Percentiles rank a stretch among this genome's conserved stretches.
These are phyloP conservation scores for Phocoena sinus DNA, from an alignment of 2,113 vertebrate genomes.

Conservation along the genomic window DNA sequence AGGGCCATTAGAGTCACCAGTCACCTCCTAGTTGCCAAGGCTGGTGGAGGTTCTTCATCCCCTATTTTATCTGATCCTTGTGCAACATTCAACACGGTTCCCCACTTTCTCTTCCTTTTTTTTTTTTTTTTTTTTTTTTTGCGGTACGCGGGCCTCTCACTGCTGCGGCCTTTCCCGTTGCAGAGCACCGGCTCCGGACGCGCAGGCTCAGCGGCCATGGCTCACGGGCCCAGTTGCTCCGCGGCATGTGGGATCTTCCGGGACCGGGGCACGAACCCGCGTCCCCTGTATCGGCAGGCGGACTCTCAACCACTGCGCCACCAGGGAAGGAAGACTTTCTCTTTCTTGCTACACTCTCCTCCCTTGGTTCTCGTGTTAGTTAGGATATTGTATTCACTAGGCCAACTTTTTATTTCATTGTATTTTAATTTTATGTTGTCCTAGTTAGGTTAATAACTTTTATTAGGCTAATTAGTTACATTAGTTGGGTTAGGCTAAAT, in stretches of 20 bases:
- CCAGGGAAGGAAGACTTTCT: too few relatives aligned
- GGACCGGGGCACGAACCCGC: too few relatives aligned
- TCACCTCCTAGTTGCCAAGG: not conserved
- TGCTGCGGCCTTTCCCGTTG: too few relatives aligned
- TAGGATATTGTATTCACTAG: not conserved
- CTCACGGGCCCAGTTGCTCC: too few relatives aligned
- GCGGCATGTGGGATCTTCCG: too few relatives aligned
- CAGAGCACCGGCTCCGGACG: too few relatives aligned
- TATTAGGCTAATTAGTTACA: not conserved
- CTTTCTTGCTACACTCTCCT: not conserved
- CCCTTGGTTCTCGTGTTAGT: not conserved
- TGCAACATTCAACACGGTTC: too few relatives aligned
- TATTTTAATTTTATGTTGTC: not conserved
- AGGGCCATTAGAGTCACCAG: not conserved
- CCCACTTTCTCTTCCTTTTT: not conserved
- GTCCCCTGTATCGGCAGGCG: too few relatives aligned
- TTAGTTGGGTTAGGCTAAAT: not conserved
- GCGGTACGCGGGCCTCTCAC: too few relatives aligned
- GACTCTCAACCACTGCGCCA: too few relatives aligned
- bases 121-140: too few relatives aligned
- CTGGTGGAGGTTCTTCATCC: not conserved
- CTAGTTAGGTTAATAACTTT: not conserved
- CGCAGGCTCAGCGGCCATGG: too few relatives aligned
- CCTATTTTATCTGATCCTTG: not conserved
- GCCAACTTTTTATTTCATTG: not conserved